Conservation (phyloP, 2,888 invertebrate species). For the Melanostoma mellinum region DNA sequence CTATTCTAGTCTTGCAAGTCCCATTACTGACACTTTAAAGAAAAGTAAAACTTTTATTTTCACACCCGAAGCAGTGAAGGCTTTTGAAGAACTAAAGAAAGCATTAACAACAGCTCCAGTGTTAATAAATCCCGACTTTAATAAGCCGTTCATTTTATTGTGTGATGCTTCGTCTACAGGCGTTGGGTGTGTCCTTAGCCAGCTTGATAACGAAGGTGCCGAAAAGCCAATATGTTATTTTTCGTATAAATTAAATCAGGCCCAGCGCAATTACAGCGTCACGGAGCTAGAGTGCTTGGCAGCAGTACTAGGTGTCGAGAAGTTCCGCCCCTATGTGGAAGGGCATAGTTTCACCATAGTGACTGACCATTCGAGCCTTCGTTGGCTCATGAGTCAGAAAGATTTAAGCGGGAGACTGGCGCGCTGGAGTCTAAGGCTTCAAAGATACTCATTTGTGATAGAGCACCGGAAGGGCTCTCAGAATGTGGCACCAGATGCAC, state of each 20-base stretch:
- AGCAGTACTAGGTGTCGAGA: not conserved
- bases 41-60: not conserved
- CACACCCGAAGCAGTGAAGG: not conserved
- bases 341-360: not conserved
- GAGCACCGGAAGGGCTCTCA: constrained; percentile 9
- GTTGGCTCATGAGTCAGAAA: constrained; percentile 28
- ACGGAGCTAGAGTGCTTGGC: constrained; percentile 11
- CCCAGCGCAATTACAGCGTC: not conserved
- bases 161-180: not conserved
- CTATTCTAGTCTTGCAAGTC: not conserved
- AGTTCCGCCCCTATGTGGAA: constrained; percentile 11
- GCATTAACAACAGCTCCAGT: not conserved
- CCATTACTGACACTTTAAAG: not conserved
- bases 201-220: not conserved
- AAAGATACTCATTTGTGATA: constrained; percentile 1
- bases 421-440: constrained; percentile 25
- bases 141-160: not conserved
- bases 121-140: not conserved
- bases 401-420: constrained; percentile 14
- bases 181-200: constrained; percentile 13
- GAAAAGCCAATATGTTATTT: constrained; percentile 2
- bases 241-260: constrained; percentile 8
- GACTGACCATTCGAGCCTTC: constrained; percentile 10
- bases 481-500: not conserved
- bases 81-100: not conserved